Conservation (phyloP, 2,888 invertebrate genomes). For the Kuschelorhynchus macadamiae region DNA sequence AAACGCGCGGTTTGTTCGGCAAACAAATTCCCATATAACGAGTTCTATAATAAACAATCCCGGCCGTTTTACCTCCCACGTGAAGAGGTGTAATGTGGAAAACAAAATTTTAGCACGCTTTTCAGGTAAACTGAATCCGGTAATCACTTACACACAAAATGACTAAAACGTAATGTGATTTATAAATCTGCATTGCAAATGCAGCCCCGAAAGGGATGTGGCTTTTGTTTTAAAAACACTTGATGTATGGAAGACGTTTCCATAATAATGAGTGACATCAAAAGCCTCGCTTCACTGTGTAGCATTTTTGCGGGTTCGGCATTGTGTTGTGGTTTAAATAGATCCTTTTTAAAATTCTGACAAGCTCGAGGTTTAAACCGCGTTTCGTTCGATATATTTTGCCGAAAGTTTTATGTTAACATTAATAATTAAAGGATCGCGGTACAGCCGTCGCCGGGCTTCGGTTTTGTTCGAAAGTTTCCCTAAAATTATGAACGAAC, state of each 20-base stretch:
- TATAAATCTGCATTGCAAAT: conserved; percentile 23
- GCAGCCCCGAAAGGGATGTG: background rate
- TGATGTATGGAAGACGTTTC: conserved; percentile 17
- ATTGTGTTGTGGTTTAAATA: conserved; percentile 1
- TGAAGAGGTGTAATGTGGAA: background rate
- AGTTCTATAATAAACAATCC: background rate
- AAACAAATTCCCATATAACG: too few relatives aligned
- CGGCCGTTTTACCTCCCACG: background rate
- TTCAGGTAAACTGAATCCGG: conserved; percentile 4
- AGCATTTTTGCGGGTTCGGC: conserved; percentile 16
- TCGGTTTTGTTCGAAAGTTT: too few relatives aligned
- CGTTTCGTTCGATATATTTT: background rate
- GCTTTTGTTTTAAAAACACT: conserved; percentile 16
- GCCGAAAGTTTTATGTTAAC: background rate
- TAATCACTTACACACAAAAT: background rate
- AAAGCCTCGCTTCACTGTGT: conserved; percentile 3
- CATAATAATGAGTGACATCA: conserved; percentile 27
- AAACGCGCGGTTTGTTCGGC: too few relatives aligned
- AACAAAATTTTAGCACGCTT: background rate
- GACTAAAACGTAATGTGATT: background rate
- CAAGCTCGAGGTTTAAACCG: background rate
- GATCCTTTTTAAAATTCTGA: conserved; percentile 8
- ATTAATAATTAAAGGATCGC: background rate
- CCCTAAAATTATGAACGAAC: too few relatives aligned
- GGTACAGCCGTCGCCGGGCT: too few relatives aligned